These are phyloP conservation scores for Macroglossus sobrinus DNA, from an alignment of 2,113 vertebrate species.

Conservation along the genomic window DNA sequence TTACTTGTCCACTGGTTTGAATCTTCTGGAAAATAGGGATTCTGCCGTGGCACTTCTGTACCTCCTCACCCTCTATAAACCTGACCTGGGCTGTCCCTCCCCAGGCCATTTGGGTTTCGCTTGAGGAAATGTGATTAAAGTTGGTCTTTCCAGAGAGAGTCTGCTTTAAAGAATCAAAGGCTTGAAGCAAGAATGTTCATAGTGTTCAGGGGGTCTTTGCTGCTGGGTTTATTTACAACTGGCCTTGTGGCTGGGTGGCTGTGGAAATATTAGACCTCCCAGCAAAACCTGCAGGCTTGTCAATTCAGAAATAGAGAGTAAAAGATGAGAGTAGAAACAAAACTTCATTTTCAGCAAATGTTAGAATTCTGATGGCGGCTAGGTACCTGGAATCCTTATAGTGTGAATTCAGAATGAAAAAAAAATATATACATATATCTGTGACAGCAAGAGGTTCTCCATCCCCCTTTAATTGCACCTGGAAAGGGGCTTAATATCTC, in stretches of 20 bases:
- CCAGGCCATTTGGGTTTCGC: conserved; percentile 59
- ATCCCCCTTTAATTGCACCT: conserved; percentile 79
- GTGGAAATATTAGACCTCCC: conserved; percentile 77
- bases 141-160: conserved; percentile 44
- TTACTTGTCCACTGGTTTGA: neutral
- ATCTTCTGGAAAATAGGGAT: neutral
- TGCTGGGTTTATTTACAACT: conserved; percentile 67
- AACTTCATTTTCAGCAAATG: conserved; percentile 25
- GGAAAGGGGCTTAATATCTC: conserved; percentile 84
- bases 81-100: conserved; percentile 19
- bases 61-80: neutral
- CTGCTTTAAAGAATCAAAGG: conserved; percentile 49
- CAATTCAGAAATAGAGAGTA: conserved; percentile 68
- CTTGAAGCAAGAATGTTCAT: neutral
- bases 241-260: conserved; percentile 57
- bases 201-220: conserved; percentile 31
- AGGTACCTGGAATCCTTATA: neutral
- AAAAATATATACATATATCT: neutral
- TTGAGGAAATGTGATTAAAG: conserved; percentile 59
- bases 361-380: neutral
- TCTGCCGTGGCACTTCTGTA: rapidly evolving
- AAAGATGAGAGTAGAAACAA: conserved; percentile 35
- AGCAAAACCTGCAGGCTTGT: conserved; percentile 72
- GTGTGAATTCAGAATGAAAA: neutral
- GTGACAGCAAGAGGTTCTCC: neutral